These are phyloP conservation scores for Romanogobio albipinnatus DNA, from an alignment of 2,113 vertebrate genomes.

Conservation along the genomic window DNA sequence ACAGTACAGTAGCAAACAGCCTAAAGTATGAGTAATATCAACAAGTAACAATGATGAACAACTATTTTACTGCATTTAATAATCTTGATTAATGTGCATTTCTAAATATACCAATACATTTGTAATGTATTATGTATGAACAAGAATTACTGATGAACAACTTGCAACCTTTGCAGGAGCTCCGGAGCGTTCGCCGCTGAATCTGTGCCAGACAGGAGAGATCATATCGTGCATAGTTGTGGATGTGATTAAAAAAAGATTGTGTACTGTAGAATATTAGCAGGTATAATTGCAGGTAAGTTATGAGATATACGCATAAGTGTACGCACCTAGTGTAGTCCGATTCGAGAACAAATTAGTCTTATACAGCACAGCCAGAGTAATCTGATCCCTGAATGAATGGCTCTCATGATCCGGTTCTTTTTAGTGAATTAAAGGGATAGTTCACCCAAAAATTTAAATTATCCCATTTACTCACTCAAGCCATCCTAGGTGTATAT, in stretches of 20 bases:
- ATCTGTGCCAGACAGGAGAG: neutral
- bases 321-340: neutral
- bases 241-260: neutral
- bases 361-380: neutral
- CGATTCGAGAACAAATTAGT: neutral
- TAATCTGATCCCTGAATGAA: neutral
- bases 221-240: neutral
- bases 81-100: neutral
- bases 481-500: too few relatives aligned
- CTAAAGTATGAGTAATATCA: neutral
- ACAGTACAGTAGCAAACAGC: neutral
- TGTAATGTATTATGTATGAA: neutral
- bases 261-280: neutral
- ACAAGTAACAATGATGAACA: neutral
- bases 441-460: too few relatives aligned
- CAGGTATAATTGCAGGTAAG: too few relatives aligned
- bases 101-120: neutral
- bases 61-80: neutral
- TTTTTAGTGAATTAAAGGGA: too few relatives aligned
- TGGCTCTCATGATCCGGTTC: neutral
- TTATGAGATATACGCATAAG: neutral
- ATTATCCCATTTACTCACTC: too few relatives aligned
- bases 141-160: neutral
- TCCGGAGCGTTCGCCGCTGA: neutral
- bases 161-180: neutral